Base-by-base conservation (phyloP, 2,113 vertebrate species). In the Actenoides lindsayi region DNA sequence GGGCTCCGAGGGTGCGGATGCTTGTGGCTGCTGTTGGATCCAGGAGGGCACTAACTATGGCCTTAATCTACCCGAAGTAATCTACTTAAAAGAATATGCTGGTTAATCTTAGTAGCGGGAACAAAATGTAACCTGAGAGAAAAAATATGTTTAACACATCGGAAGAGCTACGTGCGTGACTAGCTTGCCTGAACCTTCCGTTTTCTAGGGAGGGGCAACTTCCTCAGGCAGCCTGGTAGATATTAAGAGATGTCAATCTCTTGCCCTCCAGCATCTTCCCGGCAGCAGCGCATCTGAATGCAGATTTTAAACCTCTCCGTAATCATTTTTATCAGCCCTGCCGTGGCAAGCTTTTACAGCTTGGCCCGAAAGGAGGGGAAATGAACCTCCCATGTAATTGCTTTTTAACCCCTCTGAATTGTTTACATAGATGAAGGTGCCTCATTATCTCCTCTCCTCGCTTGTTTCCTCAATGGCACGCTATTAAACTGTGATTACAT, bases 1-100 rank as follows among this genome's bases (percentile, higher is more conserved):
- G 5, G 1, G 19, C 7, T 57, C 19, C 20, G 50, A 54, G 35
- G 20, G 33, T 10, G 42, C 1, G 0, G 35, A 12, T 23, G 5
- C 41, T 48, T 16, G 6, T 19, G 51, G 54, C 82, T 94, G 56
- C 67, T 27, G 10, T 19, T 44, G 62, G 19, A n/a, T 23, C 54
- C 54, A 13, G 44, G 63, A 57, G 18, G n/a, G 7, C 33, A 28
- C 42, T 20, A 21, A 51, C 62, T 17, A 37, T 3, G 6, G 33
- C 44, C 63, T 30, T 50, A 10, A 23, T 19, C 13, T 53, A 79
- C 39, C 13, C 51, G 9, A 63, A 85, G 37, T 10, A 53, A 33
- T 33, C 50, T 51, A 51, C 46, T 50, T 39, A 35, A 77, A 60
- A 68, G 21, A 37, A 30, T 23, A 17, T 16, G 1, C 6, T 42